A percentile compares a stretch with the other conserved stretches of the same genome.
Evolutionary conservation across 2,888 invertebrate species (phyloP).

Genomic region (Melanotus villosus): DNA sequence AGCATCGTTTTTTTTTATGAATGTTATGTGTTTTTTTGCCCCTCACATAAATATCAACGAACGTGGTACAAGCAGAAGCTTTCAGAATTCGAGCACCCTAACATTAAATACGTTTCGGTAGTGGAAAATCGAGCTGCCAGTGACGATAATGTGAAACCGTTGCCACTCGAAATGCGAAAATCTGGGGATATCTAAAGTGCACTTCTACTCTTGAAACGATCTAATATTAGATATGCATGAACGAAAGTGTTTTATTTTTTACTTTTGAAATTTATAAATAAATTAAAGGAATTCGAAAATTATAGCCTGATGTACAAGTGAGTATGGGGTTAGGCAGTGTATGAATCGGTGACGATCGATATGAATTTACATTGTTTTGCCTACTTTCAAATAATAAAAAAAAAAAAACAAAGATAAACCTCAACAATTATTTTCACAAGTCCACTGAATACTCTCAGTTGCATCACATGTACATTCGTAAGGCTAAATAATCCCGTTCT

Average conservation of each 20-base stretch:
- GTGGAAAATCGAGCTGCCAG: neutral
- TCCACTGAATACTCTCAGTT: too few relatives aligned
- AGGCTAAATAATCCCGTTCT: too few relatives aligned
- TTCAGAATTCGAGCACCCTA: neutral
- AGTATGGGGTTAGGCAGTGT: too few relatives aligned
- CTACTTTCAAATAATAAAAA: too few relatives aligned
- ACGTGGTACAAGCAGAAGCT: neutral
- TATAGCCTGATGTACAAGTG: too few relatives aligned
- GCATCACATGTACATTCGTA: too few relatives aligned
- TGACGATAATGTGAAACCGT: slow-evolving; percentile 18
- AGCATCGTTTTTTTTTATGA: neutral
- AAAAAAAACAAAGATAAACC: too few relatives aligned
- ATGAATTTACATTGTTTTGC: too few relatives aligned
- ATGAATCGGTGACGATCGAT: too few relatives aligned
- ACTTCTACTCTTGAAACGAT: slow-evolving; percentile 13
- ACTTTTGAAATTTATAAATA: neutral
- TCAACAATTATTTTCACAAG: too few relatives aligned
- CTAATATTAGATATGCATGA: slow-evolving; percentile 7
- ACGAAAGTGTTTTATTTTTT: neutral
- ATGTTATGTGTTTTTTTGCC: too few relatives aligned
- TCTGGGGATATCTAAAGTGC: slow-evolving; percentile 13
- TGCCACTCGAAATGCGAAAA: slow-evolving; percentile 10
- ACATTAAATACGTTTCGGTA: slow-evolving; percentile 1
- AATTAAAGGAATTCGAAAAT: neutral
- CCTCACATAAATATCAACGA: neutral